Percentiles rank a stretch among this genome's conserved stretches.
Conservation (phyloP, 1,140 invertebrate species). For the Drosophila tropicalis region DNA sequence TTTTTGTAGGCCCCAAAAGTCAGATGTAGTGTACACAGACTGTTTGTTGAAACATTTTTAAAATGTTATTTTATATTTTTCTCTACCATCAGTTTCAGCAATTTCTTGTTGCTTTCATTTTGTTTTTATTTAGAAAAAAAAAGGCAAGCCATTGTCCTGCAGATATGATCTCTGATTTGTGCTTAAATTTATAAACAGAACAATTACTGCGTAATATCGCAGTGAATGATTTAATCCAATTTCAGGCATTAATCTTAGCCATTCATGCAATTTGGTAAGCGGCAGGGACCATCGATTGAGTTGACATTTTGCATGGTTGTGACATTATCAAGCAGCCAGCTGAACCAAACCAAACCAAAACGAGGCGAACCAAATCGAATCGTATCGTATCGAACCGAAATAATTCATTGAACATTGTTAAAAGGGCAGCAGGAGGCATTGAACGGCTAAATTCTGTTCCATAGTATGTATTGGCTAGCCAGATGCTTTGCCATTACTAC, state of each 20-base stretch:
- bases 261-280: slow-evolving; percentile 1
- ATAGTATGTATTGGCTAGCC: slow-evolving; percentile 5
- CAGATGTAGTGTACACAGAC: no score
- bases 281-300: slow-evolving; percentile 59
- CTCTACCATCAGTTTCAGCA: no score
- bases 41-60: no score
- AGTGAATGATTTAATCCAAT: background rate
- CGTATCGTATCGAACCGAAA: slow-evolving; percentile 25
- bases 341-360: slow-evolving; percentile 17
- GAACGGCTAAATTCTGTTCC: slow-evolving; percentile 16
- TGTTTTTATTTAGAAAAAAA: no score
- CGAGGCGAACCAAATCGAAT: slow-evolving; percentile 14
- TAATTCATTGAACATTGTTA: slow-evolving; percentile 66
- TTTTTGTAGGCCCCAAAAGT: no score
- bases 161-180: no score
- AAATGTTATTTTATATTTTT: no score
- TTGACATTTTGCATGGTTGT: slow-evolving; percentile 39
- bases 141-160: no score
- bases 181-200: no score
- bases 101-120: no score
- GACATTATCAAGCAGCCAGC: slow-evolving; percentile 58
- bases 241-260: slow-evolving; percentile 1
- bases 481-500: background rate
- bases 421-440: slow-evolving; percentile 1
- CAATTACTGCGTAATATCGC: no score